phyloP scores from a whole-genome alignment of 2,888 invertebrate genomes.

The Alitta virens region DNA sequence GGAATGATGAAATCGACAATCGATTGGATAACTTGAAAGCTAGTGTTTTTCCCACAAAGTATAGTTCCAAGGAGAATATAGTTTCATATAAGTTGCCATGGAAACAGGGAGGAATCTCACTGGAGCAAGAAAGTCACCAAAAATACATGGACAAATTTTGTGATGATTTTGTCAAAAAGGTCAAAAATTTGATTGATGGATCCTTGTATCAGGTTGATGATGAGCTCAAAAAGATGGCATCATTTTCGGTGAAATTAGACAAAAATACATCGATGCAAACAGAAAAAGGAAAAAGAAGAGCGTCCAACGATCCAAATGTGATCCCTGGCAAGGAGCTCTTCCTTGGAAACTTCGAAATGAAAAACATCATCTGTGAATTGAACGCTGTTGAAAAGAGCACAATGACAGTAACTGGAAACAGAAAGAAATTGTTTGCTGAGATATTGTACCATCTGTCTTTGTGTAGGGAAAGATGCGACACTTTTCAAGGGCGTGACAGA shows the following conservation, averaged over 20 bases:
- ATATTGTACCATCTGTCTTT: conserved; percentile 7
- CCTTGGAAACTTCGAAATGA: neutral
- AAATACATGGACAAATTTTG: neutral
- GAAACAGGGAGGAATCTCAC: neutral
- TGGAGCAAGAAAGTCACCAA: neutral
- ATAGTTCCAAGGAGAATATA: neutral
- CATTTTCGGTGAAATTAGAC: too few relatives aligned
- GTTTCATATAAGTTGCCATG: neutral
- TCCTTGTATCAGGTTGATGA: neutral
- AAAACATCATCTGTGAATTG: neutral
- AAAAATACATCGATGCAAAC: too few relatives aligned
- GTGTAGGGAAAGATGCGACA: neutral
- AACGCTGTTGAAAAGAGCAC: neutral
- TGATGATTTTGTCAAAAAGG: neutral
- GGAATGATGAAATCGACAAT: neutral
- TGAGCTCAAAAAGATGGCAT: too few relatives aligned
- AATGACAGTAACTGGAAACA: neutral
- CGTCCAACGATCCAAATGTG: too few relatives aligned
- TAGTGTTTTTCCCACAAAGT: neutral
- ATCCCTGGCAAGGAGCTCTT: too few relatives aligned
- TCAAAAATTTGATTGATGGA: neutral
- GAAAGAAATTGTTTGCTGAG: neutral
- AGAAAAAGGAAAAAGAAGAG: too few relatives aligned
- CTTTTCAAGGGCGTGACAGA: neutral
- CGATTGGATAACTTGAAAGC: neutral